Evolutionary conservation across 53 echinoderm and acorn worm genomes (phyloP).

Genomic region (Stichopus horrens): DNA sequence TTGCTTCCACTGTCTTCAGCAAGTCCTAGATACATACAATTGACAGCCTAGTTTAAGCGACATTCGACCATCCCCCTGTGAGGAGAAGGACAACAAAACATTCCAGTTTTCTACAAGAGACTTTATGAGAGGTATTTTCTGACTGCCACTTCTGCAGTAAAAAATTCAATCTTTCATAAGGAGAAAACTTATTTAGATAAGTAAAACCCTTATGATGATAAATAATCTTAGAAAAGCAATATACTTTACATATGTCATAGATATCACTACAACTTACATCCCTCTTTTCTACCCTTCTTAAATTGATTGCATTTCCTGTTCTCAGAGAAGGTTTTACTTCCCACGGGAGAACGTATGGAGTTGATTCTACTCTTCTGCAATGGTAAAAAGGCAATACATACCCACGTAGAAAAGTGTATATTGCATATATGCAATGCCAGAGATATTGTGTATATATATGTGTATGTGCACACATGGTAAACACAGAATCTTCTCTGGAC

Average conservation of each 20-base stretch:
- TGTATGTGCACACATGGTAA: too few species aligned
- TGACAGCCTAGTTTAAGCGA: too few species aligned
- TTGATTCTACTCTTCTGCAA: conserved; percentile 6
- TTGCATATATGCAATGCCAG: neutral
- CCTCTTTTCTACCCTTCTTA: neutral
- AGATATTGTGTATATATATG: neutral
- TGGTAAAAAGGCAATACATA: neutral
- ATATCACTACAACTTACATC: neutral
- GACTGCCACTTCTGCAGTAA: too few species aligned
- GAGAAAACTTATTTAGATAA: neutral
- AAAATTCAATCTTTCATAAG: neutral
- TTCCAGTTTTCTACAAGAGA: too few species aligned
- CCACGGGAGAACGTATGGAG: neutral
- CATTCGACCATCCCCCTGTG: too few species aligned
- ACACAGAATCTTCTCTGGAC: too few species aligned
- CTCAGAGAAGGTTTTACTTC: neutral
- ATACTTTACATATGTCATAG: neutral
- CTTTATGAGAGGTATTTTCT: too few species aligned
- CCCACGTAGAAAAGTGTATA: neutral
- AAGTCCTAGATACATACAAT: too few species aligned
- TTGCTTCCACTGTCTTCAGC: too few species aligned
- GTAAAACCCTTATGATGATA: neutral
- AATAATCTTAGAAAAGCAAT: neutral
- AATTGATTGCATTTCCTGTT: conserved; percentile 13
- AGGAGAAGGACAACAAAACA: too few species aligned